phyloP scores from a whole-genome alignment of 2,113 vertebrate genomes.

The Tor tambroides region DNA sequence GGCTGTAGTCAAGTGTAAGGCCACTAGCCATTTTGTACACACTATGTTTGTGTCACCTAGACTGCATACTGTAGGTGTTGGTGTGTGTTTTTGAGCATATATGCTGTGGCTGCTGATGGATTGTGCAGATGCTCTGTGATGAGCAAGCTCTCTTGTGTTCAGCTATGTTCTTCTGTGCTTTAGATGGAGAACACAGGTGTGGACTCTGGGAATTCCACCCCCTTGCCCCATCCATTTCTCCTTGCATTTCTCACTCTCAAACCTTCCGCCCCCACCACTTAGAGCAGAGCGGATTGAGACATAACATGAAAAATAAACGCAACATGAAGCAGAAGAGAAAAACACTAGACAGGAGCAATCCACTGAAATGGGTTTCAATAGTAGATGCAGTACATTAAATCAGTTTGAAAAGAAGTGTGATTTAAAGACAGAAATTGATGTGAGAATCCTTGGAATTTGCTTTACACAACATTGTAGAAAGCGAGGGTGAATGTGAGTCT shows the following conservation, averaged over 20 bases:
- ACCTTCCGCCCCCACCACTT: slow-evolving; percentile 62
- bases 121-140: slow-evolving; percentile 72
- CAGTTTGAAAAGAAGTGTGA: slow-evolving; percentile 29
- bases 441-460: background rate
- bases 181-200: slow-evolving; percentile 75
- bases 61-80: background rate
- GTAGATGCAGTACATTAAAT: background rate
- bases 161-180: slow-evolving; percentile 67
- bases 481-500: background rate
- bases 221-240: background rate
- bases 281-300: slow-evolving; percentile 67
- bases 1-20: background rate
- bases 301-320: slow-evolving; percentile 66
- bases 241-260: slow-evolving; percentile 16
- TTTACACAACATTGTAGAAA: background rate
- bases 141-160: slow-evolving; percentile 64
- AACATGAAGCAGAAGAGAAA: slow-evolving; percentile 51
- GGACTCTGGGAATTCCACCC: slow-evolving; percentile 48
- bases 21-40: background rate
- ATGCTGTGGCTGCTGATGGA: slow-evolving; percentile 65
- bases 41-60: slow-evolving; percentile 3
- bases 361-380: background rate
- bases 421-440: slow-evolving; percentile 39
- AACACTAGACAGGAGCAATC: background rate
- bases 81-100: slow-evolving; percentile 26